Evolutionary conservation across 2,888 invertebrate species (phyloP), one percentile per base, ranked within the genome.

Genomic region (Ditylenchus weischeri): DNA sequence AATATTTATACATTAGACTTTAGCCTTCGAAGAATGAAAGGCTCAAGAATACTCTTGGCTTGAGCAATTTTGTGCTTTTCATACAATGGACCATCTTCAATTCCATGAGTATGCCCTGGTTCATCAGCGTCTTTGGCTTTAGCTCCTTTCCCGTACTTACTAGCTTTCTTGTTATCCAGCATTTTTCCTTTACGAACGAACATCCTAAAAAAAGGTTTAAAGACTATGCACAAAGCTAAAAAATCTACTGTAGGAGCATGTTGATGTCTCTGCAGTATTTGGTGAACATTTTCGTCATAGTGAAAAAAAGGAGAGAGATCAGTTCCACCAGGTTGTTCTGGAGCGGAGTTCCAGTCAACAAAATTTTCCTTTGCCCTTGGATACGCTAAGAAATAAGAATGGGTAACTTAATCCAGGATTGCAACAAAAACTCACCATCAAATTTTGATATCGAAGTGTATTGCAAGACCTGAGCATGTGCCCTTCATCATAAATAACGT

Each of bases 401-500:
- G 78, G 19, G 95, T 87, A 79, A 90, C 89, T 0, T 93, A n/a
- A n/a, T n/a, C n/a, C n/a, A n/a, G n/a, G n/a, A n/a, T n/a, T n/a
- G n/a, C n/a, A n/a, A n/a, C n/a, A 92, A 75, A 63, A 43, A 8
- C 43, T 1, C 1, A 43, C 43, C 75, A 77, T 78, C 68, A 78
- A 65, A 61, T 70, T 75, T 58, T 67, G 67, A 64, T 77, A 79
- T 21, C 95, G 87, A 79, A 90, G 89, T 0, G 94, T 92, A 65
- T 90, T 89, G 93, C 95, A 95, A 83, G 95, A 96, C 84, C 96
- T 96, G 48, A 96, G 86, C 93, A 95, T 93, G 83, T 96, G 95
- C 0, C 93, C 79, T 64, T 96, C 96, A 84, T 96, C 96, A 83
- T 94, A 94, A 29, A 96, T 87, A 0, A 93, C 92, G 83, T 94